Evolutionary conservation across 2,113 vertebrate genomes (phyloP).

Genomic region (Rattus rattus): DNA sequence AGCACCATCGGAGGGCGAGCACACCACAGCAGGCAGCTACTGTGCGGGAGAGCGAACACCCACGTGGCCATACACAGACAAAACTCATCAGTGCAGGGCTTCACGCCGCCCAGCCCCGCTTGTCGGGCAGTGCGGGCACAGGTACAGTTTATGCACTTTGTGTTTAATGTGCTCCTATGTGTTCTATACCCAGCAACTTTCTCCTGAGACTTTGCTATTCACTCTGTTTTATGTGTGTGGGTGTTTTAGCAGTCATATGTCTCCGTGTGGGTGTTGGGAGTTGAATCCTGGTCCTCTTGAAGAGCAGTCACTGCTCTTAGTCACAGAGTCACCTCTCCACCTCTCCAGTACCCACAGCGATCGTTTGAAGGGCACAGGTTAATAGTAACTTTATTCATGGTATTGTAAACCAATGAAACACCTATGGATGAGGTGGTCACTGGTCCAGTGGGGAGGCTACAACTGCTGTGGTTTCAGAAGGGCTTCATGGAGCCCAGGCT

Average conservation of each 20-base stretch:
- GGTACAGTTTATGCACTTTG: neutral
- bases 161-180: neutral
- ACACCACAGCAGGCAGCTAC: no score
- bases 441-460: neutral
- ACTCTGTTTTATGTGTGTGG: neutral
- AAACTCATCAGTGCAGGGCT: neutral
- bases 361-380: neutral
- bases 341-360: neutral
- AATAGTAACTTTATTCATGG: neutral
- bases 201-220: neutral
- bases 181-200: neutral
- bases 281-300: neutral
- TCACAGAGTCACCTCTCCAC: neutral
- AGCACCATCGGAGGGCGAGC: neutral
- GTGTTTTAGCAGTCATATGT: neutral
- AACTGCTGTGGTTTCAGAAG: no score
- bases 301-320: neutral
- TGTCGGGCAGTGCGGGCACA: neutral
- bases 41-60: neutral
- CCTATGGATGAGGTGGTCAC: neutral
- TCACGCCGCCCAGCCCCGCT: neutral
- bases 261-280: neutral
- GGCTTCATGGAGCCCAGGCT: no score
- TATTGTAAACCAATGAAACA: neutral
- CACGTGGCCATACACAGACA: neutral